Base-by-base conservation (phyloP, 2,888 invertebrate genomes). In the Hoplodrina blanda region DNA sequence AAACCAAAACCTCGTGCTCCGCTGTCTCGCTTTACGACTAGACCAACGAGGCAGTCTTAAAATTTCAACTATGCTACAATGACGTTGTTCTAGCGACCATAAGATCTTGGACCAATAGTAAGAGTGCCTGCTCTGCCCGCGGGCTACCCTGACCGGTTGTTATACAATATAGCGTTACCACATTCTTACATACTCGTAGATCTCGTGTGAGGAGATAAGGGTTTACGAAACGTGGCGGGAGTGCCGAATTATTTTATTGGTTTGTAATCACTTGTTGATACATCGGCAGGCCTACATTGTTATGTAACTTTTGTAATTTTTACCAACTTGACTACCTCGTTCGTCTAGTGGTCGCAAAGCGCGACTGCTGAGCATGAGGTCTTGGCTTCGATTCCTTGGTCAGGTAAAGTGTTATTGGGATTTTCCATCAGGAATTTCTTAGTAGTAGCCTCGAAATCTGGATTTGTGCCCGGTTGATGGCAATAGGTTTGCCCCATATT, bases 171-270 rank as follows among this genome's bases (percentile, higher is more conserved):
- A 33, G 20, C 20, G 60, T 73, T 68, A 68, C 73, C 41, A 81
- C 70, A 74, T 75, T 71, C 78, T 80, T 78, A 74, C 76, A 69
- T 78, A 61, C 74, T 60, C 49, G 53, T 73, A 62, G 76, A 80
- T 76, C 62, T 76, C 69, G 60, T 72, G 19, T 62, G 60, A n/a
- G 49, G 59, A 68, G 76, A 78, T 75, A 80, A 61, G 63, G 62
- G 57, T 69, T 79, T 69, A 69, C 64, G 68, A 71, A 68, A 76
- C 70, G 55, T 19, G 13, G 49, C 15, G 19, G 10, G 60, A 74
- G 70, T 64, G 60, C 70, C 75, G 54, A 75, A 82, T 78, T 73
- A 69, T 62, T 77, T 78, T 80, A 82, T 82, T 82, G 71, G 62
- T 74, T 63, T 66, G 64, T 71, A 74, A 79, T 73, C 56, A 37